Evolutionary conservation across 1,140 invertebrate genomes (phyloP).

Genomic region (Pseudachorutes palmiensis): DNA sequence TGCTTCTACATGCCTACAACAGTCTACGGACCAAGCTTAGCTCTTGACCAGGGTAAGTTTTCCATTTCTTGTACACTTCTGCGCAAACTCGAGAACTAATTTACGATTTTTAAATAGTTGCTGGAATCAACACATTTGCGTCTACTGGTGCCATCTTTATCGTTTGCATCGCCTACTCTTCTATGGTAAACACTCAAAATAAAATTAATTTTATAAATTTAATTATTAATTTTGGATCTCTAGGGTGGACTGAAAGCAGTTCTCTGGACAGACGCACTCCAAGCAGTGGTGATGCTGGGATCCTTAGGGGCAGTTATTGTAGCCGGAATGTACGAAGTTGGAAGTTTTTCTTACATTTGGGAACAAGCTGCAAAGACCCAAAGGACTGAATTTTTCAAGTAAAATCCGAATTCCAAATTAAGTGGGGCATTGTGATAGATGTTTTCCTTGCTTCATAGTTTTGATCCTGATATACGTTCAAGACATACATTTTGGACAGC

Average conservation of each 20-base stretch:
- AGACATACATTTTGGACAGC: conserved; percentile 82
- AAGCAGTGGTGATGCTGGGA: conserved; percentile 61
- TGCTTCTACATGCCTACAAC: conserved; percentile 13
- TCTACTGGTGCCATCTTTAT: conserved; percentile 77
- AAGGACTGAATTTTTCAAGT: conserved; percentile 47
- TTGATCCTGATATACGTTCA: conserved; percentile 43
- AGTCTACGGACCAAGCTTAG: conserved; percentile 10
- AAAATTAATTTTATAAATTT: background rate
- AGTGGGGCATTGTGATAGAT: background rate
- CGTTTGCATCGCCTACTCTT: conserved; percentile 87
- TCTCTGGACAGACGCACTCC: conserved; percentile 78
- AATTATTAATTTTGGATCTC: conserved; percentile 4
- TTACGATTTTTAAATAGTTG: conserved; percentile 49
- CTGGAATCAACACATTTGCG: conserved; percentile 63
- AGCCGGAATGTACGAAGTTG: conserved; percentile 45
- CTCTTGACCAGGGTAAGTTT: conserved; percentile 3
- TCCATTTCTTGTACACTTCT: too few species aligned
- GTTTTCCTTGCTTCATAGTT: conserved; percentile 39
- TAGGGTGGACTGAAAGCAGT: conserved; percentile 24
- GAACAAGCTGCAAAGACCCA: conserved; percentile 40
- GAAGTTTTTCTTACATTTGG: conserved; percentile 46
- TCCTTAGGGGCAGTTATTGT: conserved; percentile 47
- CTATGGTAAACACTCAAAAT: conserved; percentile 51
- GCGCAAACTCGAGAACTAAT: too few species aligned
- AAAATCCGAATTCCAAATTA: conserved; percentile 5